phyloP scores from a whole-genome alignment of 2,888 invertebrate genomes.

The Ctena decussata region DNA sequence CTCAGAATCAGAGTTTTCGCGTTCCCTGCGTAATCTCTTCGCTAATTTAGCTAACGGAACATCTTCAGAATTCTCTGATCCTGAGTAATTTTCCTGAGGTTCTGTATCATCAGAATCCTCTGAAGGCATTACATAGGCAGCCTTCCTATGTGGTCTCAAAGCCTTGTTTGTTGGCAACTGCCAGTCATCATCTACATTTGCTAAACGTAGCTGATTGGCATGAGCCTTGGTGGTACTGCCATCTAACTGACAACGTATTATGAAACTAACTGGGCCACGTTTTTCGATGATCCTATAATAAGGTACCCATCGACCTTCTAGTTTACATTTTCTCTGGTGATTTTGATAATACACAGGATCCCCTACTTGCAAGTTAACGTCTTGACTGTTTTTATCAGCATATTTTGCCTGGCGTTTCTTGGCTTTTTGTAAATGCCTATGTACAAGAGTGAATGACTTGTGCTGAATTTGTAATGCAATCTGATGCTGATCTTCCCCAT shows the following conservation, averaged over 20 bases:
- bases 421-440: conserved; percentile 23
- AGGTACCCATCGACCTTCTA: too few relatives aligned
- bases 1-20: too few relatives aligned
- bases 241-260: background rate
- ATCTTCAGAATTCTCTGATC: too few relatives aligned
- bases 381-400: conserved; percentile 12
- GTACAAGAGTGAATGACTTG: too few relatives aligned
- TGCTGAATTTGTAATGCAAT: too few relatives aligned
- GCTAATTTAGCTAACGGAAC: too few relatives aligned
- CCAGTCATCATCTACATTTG: background rate
- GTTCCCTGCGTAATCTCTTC: too few relatives aligned
- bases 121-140: too few relatives aligned
- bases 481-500: too few relatives aligned
- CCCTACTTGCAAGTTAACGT: background rate
- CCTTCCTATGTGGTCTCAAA: too few relatives aligned
- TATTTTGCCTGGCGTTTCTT: conserved; percentile 27
- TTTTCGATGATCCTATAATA: background rate
- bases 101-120: too few relatives aligned
- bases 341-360: background rate
- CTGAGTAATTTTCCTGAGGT: too few relatives aligned
- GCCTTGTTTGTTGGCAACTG: background rate
- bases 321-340: background rate
- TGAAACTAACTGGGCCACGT: background rate
- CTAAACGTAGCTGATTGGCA: background rate
- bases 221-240: background rate